Evolutionary conservation across 2,113 vertebrate species (phyloP).

Genomic region (Hemiprocne comata): DNA sequence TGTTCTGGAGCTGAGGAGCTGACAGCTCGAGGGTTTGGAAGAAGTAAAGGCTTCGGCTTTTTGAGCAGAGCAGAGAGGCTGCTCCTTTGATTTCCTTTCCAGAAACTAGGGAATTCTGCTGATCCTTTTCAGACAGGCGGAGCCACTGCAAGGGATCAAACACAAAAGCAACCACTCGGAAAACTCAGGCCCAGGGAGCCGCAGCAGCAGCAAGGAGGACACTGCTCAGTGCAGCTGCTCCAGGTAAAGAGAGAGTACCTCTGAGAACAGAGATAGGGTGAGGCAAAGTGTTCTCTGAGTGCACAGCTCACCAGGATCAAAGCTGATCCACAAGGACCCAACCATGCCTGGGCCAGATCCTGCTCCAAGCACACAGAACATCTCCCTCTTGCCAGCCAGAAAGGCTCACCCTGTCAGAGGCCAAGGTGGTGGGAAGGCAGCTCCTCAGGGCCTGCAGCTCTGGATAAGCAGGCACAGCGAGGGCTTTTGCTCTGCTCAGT

Average conservation of each 20-base stretch:
- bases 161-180: neutral
- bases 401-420: neutral
- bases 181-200: neutral
- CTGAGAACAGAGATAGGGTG: neutral
- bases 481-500: neutral
- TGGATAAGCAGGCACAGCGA: neutral
- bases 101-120: neutral
- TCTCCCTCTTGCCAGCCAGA: neutral
- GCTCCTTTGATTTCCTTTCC: neutral
- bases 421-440: neutral
- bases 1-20: neutral
- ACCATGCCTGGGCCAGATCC: neutral
- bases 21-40: neutral
- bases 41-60: neutral
- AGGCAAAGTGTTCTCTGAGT: neutral
- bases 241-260: neutral
- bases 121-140: neutral
- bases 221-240: neutral
- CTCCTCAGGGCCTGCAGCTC: neutral
- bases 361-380: neutral
- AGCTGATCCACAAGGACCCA: neutral
- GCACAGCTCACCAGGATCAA: neutral
- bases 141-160: neutral
- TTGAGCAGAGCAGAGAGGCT: neutral
- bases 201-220: neutral